Evolutionary conservation across 2,888 invertebrate genomes (phyloP).

Genomic region (Yponomeuta evonymella): DNA sequence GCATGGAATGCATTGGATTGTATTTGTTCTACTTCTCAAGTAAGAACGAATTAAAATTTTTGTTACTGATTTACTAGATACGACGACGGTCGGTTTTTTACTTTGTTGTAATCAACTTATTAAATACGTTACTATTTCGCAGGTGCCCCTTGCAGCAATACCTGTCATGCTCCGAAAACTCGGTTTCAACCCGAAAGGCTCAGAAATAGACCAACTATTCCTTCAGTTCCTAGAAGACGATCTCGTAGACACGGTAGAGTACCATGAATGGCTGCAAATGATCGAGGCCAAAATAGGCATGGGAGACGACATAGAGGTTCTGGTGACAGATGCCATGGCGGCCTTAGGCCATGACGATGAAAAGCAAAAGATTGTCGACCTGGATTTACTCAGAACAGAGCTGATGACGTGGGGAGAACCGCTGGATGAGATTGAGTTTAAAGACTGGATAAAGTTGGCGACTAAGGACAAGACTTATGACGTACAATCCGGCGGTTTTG

Average conservation of each 20-base stretch:
- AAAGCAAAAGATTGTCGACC: conserved; percentile 46
- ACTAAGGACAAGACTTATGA: conserved; percentile 54
- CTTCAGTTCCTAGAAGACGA: conserved; percentile 58
- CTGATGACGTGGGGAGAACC: conserved; percentile 61
- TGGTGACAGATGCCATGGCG: conserved; percentile 52
- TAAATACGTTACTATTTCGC: conserved; percentile 10
- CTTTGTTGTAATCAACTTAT: no score
- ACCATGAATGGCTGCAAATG: conserved; percentile 59
- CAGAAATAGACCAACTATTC: conserved; percentile 47
- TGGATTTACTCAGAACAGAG: conserved; percentile 50
- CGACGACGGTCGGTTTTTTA: no score
- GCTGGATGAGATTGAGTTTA: conserved; percentile 52
- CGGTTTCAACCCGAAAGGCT: conserved; percentile 62
- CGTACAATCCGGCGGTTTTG: conserved; percentile 42
- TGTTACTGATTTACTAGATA: no score
- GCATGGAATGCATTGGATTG: no score
- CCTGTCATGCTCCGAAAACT: conserved; percentile 57
- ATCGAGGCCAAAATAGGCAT: conserved; percentile 61
- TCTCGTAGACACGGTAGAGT: conserved; percentile 57
- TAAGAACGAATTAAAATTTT: no score
- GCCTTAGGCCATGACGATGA: conserved; percentile 55
- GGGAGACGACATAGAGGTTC: conserved; percentile 61
- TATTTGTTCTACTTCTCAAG: no score
- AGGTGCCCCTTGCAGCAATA: conserved; percentile 49
- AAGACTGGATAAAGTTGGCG: conserved; percentile 51